A percentile compares a stretch with the other conserved stretches of the same genome.
phyloP scores from a whole-genome alignment of 2,113 vertebrate species.

The Leucopsar rothschildi region DNA sequence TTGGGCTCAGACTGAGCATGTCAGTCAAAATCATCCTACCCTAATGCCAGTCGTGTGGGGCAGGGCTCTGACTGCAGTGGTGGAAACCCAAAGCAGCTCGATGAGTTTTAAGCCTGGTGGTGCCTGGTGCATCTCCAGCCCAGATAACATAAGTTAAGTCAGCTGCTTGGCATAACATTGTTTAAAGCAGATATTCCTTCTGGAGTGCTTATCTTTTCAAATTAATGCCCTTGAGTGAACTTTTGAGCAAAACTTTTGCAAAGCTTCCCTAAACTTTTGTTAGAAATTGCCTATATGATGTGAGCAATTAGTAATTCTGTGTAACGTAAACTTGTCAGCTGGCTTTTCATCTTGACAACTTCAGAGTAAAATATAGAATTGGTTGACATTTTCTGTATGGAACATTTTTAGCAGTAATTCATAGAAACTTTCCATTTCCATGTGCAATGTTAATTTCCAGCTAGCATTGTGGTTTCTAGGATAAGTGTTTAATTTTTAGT shows the following conservation, averaged over 20 bases:
- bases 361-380: constrained; percentile 21
- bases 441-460: neutral
- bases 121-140: neutral
- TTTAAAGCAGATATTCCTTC: constrained; percentile 17
- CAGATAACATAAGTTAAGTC: neutral
- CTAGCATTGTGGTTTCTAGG: neutral
- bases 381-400: constrained; percentile 8
- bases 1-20: neutral
- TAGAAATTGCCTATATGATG: constrained; percentile 24
- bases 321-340: constrained; percentile 34
- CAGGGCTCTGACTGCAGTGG: neutral
- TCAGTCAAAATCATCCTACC: neutral
- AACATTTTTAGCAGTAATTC: constrained; percentile 34
- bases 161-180: neutral
- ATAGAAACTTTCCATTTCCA: neutral
- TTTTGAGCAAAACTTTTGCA: neutral
- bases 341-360: constrained; percentile 53
- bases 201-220: neutral
- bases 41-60: neutral
- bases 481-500: neutral
- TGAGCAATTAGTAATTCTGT: constrained; percentile 66
- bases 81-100: neutral
- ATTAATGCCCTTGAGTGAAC: constrained; percentile 22
- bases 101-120: neutral
- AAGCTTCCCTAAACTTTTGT: constrained; percentile 24